These are phyloP conservation scores for Reinhardtius hippoglossoides DNA, from an alignment of 2,113 vertebrate genomes.

Conservation along the genomic window DNA sequence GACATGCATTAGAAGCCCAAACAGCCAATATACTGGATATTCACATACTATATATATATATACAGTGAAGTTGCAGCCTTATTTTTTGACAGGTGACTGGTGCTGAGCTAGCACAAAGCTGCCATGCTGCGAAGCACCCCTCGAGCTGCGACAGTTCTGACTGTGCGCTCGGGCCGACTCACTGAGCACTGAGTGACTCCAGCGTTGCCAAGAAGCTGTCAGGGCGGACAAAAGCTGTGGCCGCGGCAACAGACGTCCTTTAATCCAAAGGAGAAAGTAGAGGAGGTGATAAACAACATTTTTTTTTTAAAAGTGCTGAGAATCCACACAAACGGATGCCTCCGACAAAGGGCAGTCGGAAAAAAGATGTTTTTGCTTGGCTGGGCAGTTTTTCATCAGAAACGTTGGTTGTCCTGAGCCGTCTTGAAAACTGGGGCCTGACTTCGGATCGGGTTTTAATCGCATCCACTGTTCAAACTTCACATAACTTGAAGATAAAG, in stretches of 20 bases:
- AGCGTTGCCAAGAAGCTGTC: constrained; percentile 1
- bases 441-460: neutral
- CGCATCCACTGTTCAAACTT: neutral
- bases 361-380: neutral
- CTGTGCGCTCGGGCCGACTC: neutral
- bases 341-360: neutral
- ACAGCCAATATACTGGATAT: neutral
- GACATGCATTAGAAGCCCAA: no score
- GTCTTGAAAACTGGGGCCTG: neutral
- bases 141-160: neutral
- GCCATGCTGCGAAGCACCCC: neutral
- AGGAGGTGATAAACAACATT: constrained; percentile 1
- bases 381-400: neutral
- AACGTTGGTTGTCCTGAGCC: neutral
- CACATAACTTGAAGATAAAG: neutral
- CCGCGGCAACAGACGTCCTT: neutral
- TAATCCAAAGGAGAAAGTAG: no score
- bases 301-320: no score
- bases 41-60: neutral
- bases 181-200: neutral
- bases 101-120: neutral
- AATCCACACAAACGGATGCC: neutral
- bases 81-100: constrained; percentile 4
- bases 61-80: no score
- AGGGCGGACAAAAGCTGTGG: neutral